These are phyloP conservation scores for Proterorhinus semilunaris DNA, from an alignment of 2,113 vertebrate species.

Conservation along the genomic window DNA sequence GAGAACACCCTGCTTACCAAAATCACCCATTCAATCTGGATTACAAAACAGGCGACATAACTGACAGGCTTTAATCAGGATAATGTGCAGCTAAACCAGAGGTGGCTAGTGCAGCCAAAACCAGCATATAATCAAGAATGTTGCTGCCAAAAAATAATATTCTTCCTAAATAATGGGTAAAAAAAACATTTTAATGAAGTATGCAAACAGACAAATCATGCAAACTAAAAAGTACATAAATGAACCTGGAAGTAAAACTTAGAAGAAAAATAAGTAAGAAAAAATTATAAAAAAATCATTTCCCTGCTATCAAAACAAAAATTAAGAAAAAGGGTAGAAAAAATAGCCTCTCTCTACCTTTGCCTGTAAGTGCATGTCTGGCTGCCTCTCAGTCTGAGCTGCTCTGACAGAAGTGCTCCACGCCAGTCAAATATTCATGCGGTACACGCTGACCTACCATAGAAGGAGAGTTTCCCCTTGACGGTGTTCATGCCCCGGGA, in stretches of 20 bases:
- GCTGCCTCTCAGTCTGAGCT: slow-evolving; percentile 51
- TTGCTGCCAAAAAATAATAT: neutral
- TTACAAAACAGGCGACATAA: slow-evolving; percentile 75
- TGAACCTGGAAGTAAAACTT: neutral
- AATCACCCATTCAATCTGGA: slow-evolving; percentile 75
- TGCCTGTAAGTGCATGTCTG: slow-evolving; percentile 16
- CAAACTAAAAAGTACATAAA: too few relatives aligned
- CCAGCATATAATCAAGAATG: neutral
- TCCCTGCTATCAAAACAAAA: neutral
- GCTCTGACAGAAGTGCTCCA: slow-evolving; percentile 60
- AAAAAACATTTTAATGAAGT: too few relatives aligned
- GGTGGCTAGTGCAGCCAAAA: slow-evolving; percentile 3
- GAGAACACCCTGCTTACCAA: slow-evolving; percentile 67
- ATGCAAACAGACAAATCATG: too few relatives aligned
- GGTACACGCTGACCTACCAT: slow-evolving; percentile 79
- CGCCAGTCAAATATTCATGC: slow-evolving; percentile 67
- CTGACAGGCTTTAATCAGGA: slow-evolving; percentile 73
- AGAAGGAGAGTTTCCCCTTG: slow-evolving; percentile 91
- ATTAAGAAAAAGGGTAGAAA: neutral
- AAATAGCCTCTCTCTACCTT: slow-evolving; percentile 22
- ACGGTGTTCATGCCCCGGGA: slow-evolving; percentile 90
- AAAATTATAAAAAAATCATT: neutral
- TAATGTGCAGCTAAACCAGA: slow-evolving; percentile 66
- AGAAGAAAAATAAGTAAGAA: neutral
- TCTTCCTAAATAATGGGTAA: neutral